A percentile compares a stretch with the other conserved stretches of the same genome.
phyloP scores from a whole-genome alignment of 2,888 invertebrate species.

The Meteorus cinctellus region DNA sequence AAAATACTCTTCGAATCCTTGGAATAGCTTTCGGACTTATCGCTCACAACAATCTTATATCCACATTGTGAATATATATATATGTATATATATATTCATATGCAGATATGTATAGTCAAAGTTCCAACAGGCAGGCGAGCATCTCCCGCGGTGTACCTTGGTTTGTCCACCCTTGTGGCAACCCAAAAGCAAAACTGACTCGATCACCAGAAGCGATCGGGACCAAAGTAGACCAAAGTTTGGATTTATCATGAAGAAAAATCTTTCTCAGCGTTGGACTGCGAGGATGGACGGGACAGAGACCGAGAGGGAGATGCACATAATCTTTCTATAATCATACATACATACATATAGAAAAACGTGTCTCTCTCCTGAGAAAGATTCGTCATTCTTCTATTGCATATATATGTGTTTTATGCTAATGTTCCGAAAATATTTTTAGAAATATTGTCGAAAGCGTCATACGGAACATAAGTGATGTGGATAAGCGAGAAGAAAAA shows the following conservation, averaged over 20 bases:
- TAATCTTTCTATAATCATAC: background rate
- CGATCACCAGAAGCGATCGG: constrained; percentile 54
- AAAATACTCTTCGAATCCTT: constrained; percentile 44
- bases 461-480: constrained; percentile 27
- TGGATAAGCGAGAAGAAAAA: background rate
- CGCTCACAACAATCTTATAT: constrained; percentile 49
- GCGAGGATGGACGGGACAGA: constrained; percentile 50
- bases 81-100: constrained; percentile 28
- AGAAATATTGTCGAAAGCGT: constrained; percentile 26
- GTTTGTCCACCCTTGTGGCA: constrained; percentile 42
- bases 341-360: constrained; percentile 35
- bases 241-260: constrained; percentile 51
- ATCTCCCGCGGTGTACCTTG: constrained; percentile 38
- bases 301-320: background rate
- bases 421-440: constrained; percentile 25
- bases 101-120: no score
- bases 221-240: constrained; percentile 54
- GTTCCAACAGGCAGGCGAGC: background rate
- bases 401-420: constrained; percentile 38
- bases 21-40: constrained; percentile 46
- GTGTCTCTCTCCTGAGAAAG: constrained; percentile 40
- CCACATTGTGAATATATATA: constrained; percentile 10
- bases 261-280: constrained; percentile 46
- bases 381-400: constrained; percentile 8
- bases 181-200: constrained; percentile 30